Evolutionary conservation across 2,888 invertebrate genomes (phyloP), one percentile per base, ranked within the genome.

Genomic region (Candidula unifasciata): DNA sequence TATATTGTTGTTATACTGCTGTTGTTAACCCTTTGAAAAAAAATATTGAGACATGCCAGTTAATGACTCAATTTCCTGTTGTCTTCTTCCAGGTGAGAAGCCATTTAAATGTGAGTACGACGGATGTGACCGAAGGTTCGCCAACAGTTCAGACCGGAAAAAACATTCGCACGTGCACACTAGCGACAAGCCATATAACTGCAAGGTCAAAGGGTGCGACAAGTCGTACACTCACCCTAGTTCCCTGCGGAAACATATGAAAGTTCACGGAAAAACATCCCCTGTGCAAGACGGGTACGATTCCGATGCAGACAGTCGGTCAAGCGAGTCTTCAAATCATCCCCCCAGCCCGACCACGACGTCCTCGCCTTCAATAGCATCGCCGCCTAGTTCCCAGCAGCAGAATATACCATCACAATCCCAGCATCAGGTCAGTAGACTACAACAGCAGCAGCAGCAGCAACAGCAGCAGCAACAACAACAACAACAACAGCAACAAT

Each of bases 131-230:
- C 96, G 99, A 87, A 95, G 98, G 86, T 99, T 99, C 94, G 99
- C 99, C 88, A 99, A 99, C 95, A 98, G 98, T 89, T 98, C 98
- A 86, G 99, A 99, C 94, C 96, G 99, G 89, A 99, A 99, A 95
- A 99, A 99, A 94, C 99, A 99, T 94, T 98, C 98, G 86, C 99
- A 99, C 95, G 99, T 99, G 80, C 99, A 99, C 95, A 99, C 99
- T 78, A 97, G 97, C 71, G 99, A 99, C 95, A 99, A 99, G 94
- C 99, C 99, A 37, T 99, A 99, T 96, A 98, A 97, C 95, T 99
- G 99, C 94, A 96, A 98, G 91, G 96, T 98, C 87, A 96, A 96
- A 89, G 98, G 99, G 93, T 99, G 99, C 95, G 99, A 99, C 95
- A 99, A 99, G 95, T 98, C 97, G 88, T 99, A 99, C 95, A 99